Percentiles rank a stretch among this genome's conserved stretches.
These are phyloP conservation scores for Meta bourneti DNA, from an alignment of 2,888 invertebrate genomes.

Conservation along the genomic window DNA sequence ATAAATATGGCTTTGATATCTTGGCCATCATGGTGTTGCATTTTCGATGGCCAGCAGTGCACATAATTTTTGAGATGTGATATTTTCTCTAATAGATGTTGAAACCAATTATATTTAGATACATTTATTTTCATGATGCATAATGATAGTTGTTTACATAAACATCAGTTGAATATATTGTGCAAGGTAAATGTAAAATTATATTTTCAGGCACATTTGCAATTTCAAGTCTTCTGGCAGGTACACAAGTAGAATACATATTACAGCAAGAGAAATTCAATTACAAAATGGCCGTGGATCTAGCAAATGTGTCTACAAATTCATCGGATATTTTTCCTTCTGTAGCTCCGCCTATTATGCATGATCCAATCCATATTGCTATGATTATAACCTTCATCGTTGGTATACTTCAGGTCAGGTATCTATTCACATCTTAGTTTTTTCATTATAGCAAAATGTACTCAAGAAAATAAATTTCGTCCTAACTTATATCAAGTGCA, in stretches of 20 bases:
- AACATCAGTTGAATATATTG: too few relatives aligned
- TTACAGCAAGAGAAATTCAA: slow-evolving; percentile 47
- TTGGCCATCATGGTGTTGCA: too few relatives aligned
- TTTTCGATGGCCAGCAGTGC: too few relatives aligned
- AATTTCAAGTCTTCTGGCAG: slow-evolving; percentile 71
- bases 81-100: too few relatives aligned
- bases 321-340: background rate
- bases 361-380: slow-evolving; percentile 67
- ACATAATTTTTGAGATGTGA: too few relatives aligned
- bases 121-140: too few relatives aligned
- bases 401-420: slow-evolving; percentile 73
- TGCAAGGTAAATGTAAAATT: background rate
- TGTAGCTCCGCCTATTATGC: slow-evolving; percentile 18
- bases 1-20: too few relatives aligned
- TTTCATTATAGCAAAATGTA: background rate
- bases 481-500: too few relatives aligned
- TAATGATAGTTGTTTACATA: too few relatives aligned
- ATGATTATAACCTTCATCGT: slow-evolving; percentile 70
- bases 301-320: background rate
- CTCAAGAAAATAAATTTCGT: too few relatives aligned
- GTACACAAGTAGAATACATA: slow-evolving; percentile 60
- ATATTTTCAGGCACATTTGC: slow-evolving; percentile 69
- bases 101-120: too few relatives aligned
- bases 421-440: slow-evolving; percentile 18
- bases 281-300: slow-evolving; percentile 43